These are phyloP conservation scores for Metridium senile DNA, from an alignment of 92 coral and sea anemone species.

Conservation along the genomic window DNA sequence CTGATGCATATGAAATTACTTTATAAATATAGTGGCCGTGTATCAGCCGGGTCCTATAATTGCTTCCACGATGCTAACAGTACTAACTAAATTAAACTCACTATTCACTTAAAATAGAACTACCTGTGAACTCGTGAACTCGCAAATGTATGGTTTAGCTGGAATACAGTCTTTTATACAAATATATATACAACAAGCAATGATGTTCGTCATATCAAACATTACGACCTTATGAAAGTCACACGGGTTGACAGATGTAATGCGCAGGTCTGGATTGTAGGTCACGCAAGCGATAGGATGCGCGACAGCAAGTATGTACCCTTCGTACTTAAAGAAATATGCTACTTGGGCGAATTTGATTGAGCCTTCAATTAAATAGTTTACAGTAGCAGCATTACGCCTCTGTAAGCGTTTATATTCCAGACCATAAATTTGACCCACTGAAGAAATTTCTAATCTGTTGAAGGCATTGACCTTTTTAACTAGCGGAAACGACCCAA, in stretches of 20 bases:
- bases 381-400: constrained; percentile 37
- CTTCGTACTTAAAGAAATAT: constrained; percentile 29
- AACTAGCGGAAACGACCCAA: constrained; percentile 10
- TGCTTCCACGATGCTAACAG: too few relatives aligned
- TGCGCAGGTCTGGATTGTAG: constrained; percentile 6
- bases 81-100: background rate
- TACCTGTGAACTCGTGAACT: constrained; percentile 31
- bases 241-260: constrained; percentile 14
- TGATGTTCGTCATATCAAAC: constrained; percentile 6
- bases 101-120: constrained; percentile 1
- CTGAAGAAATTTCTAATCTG: constrained; percentile 5
- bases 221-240: background rate
- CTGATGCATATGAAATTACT: too few relatives aligned
- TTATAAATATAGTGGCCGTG: too few relatives aligned
- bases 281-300: constrained; percentile 5
- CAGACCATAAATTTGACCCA: constrained; percentile 41
- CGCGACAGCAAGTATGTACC: background rate
- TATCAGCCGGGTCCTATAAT: too few relatives aligned
- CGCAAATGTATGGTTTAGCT: constrained; percentile 26
- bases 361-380: constrained; percentile 23
- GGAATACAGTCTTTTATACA: constrained; percentile 20
- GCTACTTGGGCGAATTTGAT: constrained; percentile 35
- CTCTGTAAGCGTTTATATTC: constrained; percentile 40
- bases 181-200: constrained; percentile 27
- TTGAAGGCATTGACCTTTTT: constrained; percentile 13